These are phyloP conservation scores for Microcebus murinus DNA, from an alignment of 2,113 vertebrate genomes.

Conservation along the genomic window DNA sequence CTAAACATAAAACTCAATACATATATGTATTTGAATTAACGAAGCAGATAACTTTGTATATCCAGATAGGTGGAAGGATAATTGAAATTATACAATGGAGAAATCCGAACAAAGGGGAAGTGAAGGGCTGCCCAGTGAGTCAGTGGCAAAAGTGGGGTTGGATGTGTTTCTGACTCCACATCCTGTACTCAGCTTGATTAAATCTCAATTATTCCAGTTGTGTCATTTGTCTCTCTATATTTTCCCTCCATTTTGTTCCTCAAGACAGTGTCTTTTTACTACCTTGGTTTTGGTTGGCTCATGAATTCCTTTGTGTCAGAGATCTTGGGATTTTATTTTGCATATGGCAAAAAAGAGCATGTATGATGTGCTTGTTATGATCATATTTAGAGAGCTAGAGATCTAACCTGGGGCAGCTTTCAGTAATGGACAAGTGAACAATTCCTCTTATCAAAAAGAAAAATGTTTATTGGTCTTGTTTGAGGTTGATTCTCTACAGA, in stretches of 20 bases:
- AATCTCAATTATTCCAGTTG: conserved; percentile 1
- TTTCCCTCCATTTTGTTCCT: not conserved
- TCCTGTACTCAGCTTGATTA: not conserved
- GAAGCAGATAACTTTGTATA: not conserved
- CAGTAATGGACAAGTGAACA: not conserved
- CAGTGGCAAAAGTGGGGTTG: not conserved
- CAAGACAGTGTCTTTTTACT: not conserved
- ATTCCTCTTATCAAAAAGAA: not conserved
- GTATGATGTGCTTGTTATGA: not conserved
- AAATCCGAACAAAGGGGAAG: not conserved
- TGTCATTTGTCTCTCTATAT: not conserved
- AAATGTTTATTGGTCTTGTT: not conserved
- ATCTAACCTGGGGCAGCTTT: not conserved
- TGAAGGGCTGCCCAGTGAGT: not conserved
- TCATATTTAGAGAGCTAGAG: not conserved
- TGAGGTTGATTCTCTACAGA: not conserved
- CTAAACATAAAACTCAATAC: not conserved
- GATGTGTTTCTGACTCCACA: conserved; percentile 15
- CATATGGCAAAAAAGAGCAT: not conserved
- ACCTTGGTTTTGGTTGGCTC: not conserved
- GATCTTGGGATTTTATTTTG: conserved; percentile 4
- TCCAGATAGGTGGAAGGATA: not conserved
- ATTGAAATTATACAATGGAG: not conserved
- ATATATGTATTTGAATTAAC: not conserved
- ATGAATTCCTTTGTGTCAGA: conserved; percentile 19